A percentile compares a stretch with the other conserved stretches of the same genome.
Evolutionary conservation across 2,113 vertebrate species (phyloP).

Genomic region (Herpailurus yagouaroundi): DNA sequence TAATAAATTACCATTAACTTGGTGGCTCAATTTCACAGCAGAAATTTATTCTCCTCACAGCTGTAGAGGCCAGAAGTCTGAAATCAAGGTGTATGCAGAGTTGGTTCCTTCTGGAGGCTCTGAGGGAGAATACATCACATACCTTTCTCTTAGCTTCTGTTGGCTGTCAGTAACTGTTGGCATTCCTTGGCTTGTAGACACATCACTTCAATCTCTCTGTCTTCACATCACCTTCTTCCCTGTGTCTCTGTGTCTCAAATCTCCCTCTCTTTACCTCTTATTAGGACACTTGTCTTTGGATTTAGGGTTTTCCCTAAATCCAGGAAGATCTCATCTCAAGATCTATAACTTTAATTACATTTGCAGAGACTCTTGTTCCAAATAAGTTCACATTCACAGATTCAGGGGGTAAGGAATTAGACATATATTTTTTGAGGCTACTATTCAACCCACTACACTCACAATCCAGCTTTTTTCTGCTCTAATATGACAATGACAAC

Average conservation of each 20-base stretch:
- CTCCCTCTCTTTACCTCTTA: background rate
- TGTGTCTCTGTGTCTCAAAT: background rate
- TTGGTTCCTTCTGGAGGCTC: background rate
- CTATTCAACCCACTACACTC: background rate
- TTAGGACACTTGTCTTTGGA: background rate
- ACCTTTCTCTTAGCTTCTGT: background rate
- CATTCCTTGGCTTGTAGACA: background rate
- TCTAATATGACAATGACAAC: background rate
- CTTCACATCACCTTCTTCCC: background rate
- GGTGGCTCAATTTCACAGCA: conserved; percentile 3
- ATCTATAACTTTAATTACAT: background rate
- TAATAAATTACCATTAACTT: background rate
- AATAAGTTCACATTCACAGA: background rate
- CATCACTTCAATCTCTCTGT: background rate
- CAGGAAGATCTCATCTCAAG: background rate
- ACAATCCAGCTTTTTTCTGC: background rate
- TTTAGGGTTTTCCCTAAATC: background rate
- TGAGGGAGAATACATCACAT: background rate
- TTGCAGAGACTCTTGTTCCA: background rate
- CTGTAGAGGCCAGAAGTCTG: background rate
- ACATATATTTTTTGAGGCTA: background rate
- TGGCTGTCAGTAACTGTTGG: background rate
- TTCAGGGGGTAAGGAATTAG: background rate
- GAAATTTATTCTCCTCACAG: background rate
- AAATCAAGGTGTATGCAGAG: background rate